Evolutionary conservation across 2,113 vertebrate genomes (phyloP).

Genomic region (Isichthys henryi): DNA sequence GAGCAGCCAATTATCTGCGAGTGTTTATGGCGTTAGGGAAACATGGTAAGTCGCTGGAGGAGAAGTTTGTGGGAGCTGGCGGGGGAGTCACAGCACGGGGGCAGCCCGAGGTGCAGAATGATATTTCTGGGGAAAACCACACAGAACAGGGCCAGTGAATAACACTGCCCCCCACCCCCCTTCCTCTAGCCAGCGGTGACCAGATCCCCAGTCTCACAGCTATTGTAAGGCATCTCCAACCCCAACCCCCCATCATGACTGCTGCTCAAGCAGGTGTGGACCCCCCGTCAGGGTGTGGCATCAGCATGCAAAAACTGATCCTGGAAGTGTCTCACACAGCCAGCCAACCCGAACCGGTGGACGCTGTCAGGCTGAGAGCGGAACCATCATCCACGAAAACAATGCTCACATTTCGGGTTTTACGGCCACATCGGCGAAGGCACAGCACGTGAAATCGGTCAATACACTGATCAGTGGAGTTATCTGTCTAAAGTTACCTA

Average conservation of each 20-base stretch:
- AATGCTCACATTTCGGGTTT: conserved; percentile 44
- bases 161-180: background rate
- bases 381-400: conserved; percentile 56
- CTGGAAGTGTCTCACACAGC: conserved; percentile 31
- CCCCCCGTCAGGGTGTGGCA: background rate
- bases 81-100: background rate
- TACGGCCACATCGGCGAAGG: conserved; percentile 24
- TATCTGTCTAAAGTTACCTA: background rate
- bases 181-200: background rate
- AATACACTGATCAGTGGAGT: background rate
- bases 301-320: background rate
- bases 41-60: conserved; percentile 15
- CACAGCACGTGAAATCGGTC: background rate
- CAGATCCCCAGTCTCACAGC: background rate
- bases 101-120: background rate
- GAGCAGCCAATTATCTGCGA: conserved; percentile 9
- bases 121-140: background rate
- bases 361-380: conserved; percentile 57
- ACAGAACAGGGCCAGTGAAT: background rate
- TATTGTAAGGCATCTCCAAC: background rate
- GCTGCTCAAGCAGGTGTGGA: background rate
- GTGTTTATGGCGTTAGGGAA: conserved; percentile 19
- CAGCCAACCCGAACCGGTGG: conserved; percentile 61
- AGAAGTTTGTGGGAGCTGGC: background rate
- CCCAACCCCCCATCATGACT: background rate